These are phyloP conservation scores for Heliornis fulica DNA, from an alignment of 2,113 vertebrate genomes.

Conservation along the genomic window DNA sequence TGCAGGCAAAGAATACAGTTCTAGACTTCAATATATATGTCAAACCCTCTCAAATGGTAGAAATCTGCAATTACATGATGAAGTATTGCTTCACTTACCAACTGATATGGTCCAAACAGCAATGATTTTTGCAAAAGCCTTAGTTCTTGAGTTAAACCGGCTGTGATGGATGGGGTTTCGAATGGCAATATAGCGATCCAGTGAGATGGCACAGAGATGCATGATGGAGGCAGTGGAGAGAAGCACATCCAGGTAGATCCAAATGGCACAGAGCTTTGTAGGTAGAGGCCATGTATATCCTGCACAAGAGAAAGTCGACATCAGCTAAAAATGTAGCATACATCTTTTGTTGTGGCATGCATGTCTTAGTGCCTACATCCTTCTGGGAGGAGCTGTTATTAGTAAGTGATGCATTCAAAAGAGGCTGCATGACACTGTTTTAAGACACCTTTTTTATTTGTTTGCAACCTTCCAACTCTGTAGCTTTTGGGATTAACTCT, in stretches of 20 bases:
- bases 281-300: slow-evolving; percentile 92
- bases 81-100: slow-evolving; percentile 76
- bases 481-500: neutral
- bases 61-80: slow-evolving; percentile 17
- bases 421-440: neutral
- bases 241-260: slow-evolving; percentile 96
- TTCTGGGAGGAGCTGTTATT: neutral
- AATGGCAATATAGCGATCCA: slow-evolving; percentile 96
- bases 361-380: no score
- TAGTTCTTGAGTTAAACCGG: slow-evolving; percentile 93
- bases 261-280: slow-evolving; percentile 85
- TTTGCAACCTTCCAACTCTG: neutral
- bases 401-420: neutral
- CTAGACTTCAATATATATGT: neutral
- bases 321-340: neutral
- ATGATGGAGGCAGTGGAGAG: slow-evolving; percentile 98
- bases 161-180: slow-evolving; percentile 94
- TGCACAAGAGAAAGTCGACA: slow-evolving; percentile 41
- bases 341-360: neutral
- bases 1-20: neutral
- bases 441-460: neutral
- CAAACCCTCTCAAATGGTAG: neutral
- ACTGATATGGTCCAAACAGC: slow-evolving; percentile 96
- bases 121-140: slow-evolving; percentile 91
- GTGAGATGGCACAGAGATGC: slow-evolving; percentile 96